phyloP scores from a whole-genome alignment of 2,888 invertebrate genomes.

The Melikaiella ostensackeni region DNA sequence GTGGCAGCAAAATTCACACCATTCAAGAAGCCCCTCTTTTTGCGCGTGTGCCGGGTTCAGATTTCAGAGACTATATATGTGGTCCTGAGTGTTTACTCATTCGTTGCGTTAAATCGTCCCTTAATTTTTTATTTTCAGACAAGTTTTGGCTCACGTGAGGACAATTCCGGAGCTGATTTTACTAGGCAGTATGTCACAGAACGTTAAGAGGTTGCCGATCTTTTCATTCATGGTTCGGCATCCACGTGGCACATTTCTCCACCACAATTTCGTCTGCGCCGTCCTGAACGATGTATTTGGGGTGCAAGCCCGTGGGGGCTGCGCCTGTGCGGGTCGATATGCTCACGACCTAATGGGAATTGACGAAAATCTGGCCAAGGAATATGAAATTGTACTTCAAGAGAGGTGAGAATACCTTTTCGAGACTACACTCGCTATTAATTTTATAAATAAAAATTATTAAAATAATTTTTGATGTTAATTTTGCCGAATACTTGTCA shows the following conservation, averaged over 20 bases:
- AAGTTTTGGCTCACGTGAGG: conserved; percentile 87
- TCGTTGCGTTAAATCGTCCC: too few species aligned
- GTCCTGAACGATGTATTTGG: conserved; percentile 95
- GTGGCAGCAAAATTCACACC: too few species aligned
- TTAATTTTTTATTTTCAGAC: conserved; percentile 79
- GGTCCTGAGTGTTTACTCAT: too few species aligned
- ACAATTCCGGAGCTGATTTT: conserved; percentile 89
- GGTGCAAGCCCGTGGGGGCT: conserved; percentile 89
- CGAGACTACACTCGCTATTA: not conserved
- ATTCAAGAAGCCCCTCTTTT: too few species aligned
- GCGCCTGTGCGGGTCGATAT: conserved; percentile 90
- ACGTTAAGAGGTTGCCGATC: conserved; percentile 86
- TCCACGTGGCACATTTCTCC: conserved; percentile 88
- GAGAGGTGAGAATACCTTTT: conserved; percentile 78
- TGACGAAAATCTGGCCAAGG: conserved; percentile 85
- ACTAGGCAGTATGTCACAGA: conserved; percentile 85
- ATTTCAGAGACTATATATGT: too few species aligned
- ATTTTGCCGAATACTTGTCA: too few species aligned
- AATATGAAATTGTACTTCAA: conserved; percentile 85
- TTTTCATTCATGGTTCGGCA: conserved; percentile 93
- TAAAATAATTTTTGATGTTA: too few species aligned
- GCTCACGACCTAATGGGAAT: conserved; percentile 92
- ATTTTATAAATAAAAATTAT: too few species aligned
- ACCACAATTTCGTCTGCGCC: conserved; percentile 91
- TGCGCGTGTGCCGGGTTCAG: too few species aligned